These are phyloP conservation scores for Sylvia borin DNA, from an alignment of 2,797 vertebrate species.

Conservation along the genomic window DNA sequence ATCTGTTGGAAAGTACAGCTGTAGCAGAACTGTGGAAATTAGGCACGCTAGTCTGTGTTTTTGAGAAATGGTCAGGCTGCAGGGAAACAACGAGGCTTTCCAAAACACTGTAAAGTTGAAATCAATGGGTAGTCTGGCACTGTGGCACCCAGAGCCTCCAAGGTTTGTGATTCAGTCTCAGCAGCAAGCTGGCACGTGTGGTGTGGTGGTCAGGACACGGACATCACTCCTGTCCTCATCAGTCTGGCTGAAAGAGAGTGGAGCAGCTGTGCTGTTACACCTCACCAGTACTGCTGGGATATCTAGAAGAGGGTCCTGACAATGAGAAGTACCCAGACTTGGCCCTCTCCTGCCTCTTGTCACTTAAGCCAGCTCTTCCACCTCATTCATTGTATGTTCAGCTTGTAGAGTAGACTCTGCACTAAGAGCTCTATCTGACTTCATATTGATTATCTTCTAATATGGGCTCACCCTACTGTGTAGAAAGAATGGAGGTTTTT, in stretches of 20 bases:
- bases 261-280: background rate
- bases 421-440: background rate
- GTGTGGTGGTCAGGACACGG: background rate
- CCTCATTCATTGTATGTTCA: background rate
- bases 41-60: background rate
- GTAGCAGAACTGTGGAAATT: background rate
- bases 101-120: background rate
- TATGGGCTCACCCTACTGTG: background rate
- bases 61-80: background rate
- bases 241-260: background rate
- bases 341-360: background rate
- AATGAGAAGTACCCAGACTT: background rate
- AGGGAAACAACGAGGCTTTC: background rate
- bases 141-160: background rate
- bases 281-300: background rate
- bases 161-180: background rate
- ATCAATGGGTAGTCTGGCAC: background rate
- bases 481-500: background rate
- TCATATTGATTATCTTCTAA: background rate
- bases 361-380: background rate
- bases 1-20: background rate
- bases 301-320: background rate
- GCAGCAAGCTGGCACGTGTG: background rate
- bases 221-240: background rate
- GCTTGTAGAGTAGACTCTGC: background rate